These are phyloP conservation scores for Eristalis arbustorum DNA, from an alignment of 2,888 invertebrate species.

Conservation along the genomic window DNA sequence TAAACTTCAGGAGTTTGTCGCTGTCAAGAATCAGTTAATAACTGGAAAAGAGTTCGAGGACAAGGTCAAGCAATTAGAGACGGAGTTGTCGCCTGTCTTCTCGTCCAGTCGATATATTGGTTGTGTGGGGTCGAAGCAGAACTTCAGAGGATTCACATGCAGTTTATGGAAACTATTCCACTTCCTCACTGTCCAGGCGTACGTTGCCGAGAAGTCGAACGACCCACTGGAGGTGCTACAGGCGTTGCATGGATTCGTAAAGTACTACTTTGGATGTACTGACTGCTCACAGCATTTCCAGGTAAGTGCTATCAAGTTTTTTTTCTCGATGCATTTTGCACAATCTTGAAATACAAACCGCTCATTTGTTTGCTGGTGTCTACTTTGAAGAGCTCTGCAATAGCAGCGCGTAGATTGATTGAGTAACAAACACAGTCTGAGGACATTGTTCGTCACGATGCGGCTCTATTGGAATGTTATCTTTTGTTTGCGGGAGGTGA, in stretches of 20 bases:
- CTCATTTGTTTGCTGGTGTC: no score
- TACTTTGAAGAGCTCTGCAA: no score
- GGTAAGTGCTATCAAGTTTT: conserved; percentile 74
- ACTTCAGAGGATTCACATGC: conserved; percentile 93
- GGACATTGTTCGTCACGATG: not conserved
- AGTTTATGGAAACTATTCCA: conserved; percentile 98
- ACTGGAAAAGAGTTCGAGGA: conserved; percentile 84
- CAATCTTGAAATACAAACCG: no score
- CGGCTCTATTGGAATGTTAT: not conserved
- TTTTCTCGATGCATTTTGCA: no score
- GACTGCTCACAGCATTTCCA: conserved; percentile 95
- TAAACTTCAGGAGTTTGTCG: conserved; percentile 82
- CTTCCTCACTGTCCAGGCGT: conserved; percentile 90
- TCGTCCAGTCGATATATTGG: conserved; percentile 85
- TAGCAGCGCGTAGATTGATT: not conserved
- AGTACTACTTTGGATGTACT: conserved; percentile 95
- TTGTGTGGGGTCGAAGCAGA: conserved; percentile 89
- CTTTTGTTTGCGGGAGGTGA: not conserved
- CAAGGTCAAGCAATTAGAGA: conserved; percentile 82
- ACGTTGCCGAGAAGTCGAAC: conserved; percentile 79
- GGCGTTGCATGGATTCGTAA: conserved; percentile 93
- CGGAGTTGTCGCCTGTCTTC: conserved; percentile 82
- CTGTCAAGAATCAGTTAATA: conserved; percentile 81
- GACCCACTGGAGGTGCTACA: conserved; percentile 87
- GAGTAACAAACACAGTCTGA: not conserved